Conservation (phyloP, 2,888 invertebrate species). For the Troilus luridus region DNA sequence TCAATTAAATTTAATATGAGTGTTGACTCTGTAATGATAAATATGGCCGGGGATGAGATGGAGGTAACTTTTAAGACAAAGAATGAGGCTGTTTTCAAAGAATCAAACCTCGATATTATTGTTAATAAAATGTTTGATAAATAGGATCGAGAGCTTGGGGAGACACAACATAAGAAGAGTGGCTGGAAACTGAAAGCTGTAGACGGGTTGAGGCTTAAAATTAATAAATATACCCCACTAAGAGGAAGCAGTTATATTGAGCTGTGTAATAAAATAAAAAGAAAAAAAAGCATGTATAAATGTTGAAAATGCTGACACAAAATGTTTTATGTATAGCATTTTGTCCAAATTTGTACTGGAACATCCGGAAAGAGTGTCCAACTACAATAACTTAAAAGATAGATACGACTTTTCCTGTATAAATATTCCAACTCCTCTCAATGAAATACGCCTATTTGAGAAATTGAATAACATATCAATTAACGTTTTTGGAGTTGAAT, state of each 20-base stretch:
- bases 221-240: slow-evolving; percentile 18
- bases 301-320: background rate
- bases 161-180: background rate
- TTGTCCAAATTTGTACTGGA: background rate
- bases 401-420: background rate
- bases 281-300: background rate
- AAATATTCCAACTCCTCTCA: background rate
- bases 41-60: background rate
- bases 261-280: background rate
- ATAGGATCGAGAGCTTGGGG: background rate
- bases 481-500: background rate
- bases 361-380: background rate
- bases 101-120: background rate
- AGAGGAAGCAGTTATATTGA: background rate
- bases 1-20: background rate
- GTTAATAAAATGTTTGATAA: background rate
- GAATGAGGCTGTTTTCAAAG: background rate
- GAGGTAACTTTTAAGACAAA: background rate
- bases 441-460: background rate
- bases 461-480: background rate
- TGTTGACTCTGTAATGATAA: background rate
- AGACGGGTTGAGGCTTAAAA: background rate
- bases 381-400: background rate
- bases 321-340: slow-evolving; percentile 8
- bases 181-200: background rate